A percentile compares a stretch with the other conserved stretches of the same genome.
These are phyloP conservation scores for Silurus aristotelis DNA, from an alignment of 2,797 vertebrate genomes.

Conservation along the genomic window DNA sequence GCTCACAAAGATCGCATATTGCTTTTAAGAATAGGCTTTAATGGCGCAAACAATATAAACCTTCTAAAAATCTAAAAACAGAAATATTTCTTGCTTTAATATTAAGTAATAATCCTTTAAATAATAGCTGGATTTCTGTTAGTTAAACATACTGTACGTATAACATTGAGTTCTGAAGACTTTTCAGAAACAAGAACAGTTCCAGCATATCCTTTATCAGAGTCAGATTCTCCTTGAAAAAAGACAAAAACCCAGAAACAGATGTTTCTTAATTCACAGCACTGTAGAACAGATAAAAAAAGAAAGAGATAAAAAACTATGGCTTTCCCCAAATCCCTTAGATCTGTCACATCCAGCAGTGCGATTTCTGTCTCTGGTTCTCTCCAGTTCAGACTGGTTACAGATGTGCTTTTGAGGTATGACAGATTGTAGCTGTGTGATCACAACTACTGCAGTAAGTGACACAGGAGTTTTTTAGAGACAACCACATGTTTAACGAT, in stretches of 20 bases:
- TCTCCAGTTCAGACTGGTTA: not conserved
- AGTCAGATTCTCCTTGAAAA: not conserved
- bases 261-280: constrained; percentile 20
- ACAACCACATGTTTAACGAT: not conserved
- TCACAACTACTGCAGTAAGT: not conserved
- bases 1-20: not conserved
- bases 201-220: not conserved
- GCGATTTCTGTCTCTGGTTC: not conserved
- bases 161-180: not conserved
- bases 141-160: not conserved
- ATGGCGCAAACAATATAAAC: too few species aligned
- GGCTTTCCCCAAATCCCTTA: constrained; percentile 14
- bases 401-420: constrained; percentile 21
- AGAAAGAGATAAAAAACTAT: not conserved
- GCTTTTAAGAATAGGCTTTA: not conserved
- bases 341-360: not conserved
- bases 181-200: constrained; percentile 1
- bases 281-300: too few species aligned
- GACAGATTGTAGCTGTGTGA: not conserved
- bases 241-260: not conserved
- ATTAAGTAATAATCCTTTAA: not conserved
- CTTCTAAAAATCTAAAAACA: not conserved
- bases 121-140: not conserved
- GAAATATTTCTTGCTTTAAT: not conserved
- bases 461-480: not conserved